These are phyloP conservation scores for Vidua chalybeata DNA, from an alignment of 2,113 vertebrate species.

Conservation along the genomic window DNA sequence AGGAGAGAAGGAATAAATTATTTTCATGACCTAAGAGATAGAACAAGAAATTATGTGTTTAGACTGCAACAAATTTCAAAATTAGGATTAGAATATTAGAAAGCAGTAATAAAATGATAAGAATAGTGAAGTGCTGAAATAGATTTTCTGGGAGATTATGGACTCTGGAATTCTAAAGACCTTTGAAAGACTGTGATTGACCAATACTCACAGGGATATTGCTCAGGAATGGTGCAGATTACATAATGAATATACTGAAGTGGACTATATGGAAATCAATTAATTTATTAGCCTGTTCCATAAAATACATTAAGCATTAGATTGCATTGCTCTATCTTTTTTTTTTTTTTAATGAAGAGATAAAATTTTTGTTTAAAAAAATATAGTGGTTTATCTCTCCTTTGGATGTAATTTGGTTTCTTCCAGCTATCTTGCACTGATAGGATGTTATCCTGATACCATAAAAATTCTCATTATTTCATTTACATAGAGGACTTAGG, in stretches of 20 bases:
- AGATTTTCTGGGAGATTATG: background rate
- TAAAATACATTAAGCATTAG: background rate
- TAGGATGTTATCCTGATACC: background rate
- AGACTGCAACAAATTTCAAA: background rate
- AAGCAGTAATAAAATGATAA: background rate
- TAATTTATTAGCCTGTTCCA: background rate
- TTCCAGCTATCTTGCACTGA: background rate
- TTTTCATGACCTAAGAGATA: background rate
- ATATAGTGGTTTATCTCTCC: background rate
- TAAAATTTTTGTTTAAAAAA: background rate
- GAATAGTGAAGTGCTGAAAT: background rate
- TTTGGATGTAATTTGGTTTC: background rate
- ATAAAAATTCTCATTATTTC: background rate
- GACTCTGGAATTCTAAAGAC: background rate
- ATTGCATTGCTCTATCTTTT: background rate
- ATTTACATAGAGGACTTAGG: background rate
- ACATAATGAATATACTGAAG: background rate
- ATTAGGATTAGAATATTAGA: background rate
- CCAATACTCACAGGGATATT: background rate
- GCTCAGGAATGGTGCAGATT: background rate
- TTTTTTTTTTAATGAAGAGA: background rate
- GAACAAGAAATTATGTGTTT: background rate
- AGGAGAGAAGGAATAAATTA: background rate
- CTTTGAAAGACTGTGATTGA: background rate
- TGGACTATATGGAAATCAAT: background rate